A percentile compares a stretch with the other conserved stretches of the same genome.
phyloP scores from a whole-genome alignment of 2,797 vertebrate species.

The Lates japonicus region DNA sequence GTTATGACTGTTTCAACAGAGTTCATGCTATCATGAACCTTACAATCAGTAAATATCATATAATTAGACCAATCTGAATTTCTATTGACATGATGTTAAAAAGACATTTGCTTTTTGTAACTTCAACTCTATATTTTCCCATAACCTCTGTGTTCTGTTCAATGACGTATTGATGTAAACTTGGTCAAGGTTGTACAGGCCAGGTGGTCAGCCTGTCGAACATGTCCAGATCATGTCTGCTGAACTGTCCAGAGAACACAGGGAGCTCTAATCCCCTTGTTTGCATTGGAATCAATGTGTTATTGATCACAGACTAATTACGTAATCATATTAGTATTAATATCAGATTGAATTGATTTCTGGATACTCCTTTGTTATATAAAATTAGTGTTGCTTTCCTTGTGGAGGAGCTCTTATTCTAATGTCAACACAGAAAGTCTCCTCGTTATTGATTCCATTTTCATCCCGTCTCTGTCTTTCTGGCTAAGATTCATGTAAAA shows the following conservation, averaged over 20 bases:
- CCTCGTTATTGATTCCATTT: slow-evolving; percentile 46
- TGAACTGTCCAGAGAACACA: slow-evolving; percentile 69
- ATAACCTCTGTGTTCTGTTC: slow-evolving; percentile 81
- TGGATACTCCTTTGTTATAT: slow-evolving; percentile 57
- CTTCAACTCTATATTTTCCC: slow-evolving; percentile 77
- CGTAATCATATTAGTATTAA: slow-evolving; percentile 80
- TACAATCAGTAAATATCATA: slow-evolving; percentile 27
- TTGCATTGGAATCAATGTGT: slow-evolving; percentile 79
- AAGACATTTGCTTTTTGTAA: slow-evolving; percentile 60
- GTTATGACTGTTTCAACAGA: not conserved
- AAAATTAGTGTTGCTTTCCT: slow-evolving; percentile 38
- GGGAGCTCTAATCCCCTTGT: slow-evolving; percentile 79
- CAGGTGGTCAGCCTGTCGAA: slow-evolving; percentile 76
- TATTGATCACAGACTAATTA: slow-evolving; percentile 84
- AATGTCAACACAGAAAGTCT: slow-evolving; percentile 46
- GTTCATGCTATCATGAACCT: slow-evolving; percentile 4
- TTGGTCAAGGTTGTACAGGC: slow-evolving; percentile 80
- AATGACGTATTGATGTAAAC: slow-evolving; percentile 79
- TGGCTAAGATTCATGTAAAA: slow-evolving; percentile 34
- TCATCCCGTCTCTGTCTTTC: slow-evolving; percentile 28
- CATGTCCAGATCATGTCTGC: slow-evolving; percentile 72
- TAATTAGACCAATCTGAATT: slow-evolving; percentile 24
- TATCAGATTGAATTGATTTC: slow-evolving; percentile 74
- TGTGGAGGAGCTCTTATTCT: slow-evolving; percentile 14
- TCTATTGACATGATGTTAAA: slow-evolving; percentile 42